Evolutionary conservation across 2,797 vertebrate genomes (phyloP).

Genomic region (Oreortyx pictus): DNA sequence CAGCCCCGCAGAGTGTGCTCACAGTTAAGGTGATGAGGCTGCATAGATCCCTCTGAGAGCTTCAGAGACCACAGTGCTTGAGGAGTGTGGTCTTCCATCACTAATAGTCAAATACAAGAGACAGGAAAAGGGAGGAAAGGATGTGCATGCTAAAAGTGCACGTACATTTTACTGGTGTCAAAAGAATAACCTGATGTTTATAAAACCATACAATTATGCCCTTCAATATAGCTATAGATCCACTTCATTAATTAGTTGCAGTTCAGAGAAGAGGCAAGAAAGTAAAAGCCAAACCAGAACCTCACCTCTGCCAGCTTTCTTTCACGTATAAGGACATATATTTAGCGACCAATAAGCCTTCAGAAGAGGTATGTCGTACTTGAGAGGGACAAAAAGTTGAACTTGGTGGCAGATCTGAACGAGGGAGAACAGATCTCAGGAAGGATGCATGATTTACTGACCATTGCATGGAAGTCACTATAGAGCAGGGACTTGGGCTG

Average conservation of each 20-base stretch:
- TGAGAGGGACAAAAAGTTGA: background rate
- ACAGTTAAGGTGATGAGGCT: background rate
- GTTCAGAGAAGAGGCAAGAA: background rate
- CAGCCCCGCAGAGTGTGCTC: background rate
- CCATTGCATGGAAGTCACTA: background rate
- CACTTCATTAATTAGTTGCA: background rate
- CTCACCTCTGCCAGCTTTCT: background rate
- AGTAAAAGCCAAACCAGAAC: background rate
- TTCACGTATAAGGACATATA: background rate
- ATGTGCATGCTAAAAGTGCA: background rate
- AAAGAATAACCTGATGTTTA: background rate
- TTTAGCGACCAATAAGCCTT: fast-evolving
- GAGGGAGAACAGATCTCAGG: background rate
- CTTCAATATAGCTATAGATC: background rate
- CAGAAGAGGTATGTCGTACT: background rate
- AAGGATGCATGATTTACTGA: background rate
- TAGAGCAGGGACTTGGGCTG: background rate
- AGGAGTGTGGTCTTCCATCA: background rate
- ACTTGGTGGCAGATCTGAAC: background rate
- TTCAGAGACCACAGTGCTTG: background rate
- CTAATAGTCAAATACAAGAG: background rate
- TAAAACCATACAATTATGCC: background rate
- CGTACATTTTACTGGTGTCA: background rate
- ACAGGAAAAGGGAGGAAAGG: background rate
- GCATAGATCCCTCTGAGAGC: background rate